These are phyloP conservation scores for Pentalonia nigronervosa DNA, from an alignment of 1,140 invertebrate genomes.

Conservation along the genomic window DNA sequence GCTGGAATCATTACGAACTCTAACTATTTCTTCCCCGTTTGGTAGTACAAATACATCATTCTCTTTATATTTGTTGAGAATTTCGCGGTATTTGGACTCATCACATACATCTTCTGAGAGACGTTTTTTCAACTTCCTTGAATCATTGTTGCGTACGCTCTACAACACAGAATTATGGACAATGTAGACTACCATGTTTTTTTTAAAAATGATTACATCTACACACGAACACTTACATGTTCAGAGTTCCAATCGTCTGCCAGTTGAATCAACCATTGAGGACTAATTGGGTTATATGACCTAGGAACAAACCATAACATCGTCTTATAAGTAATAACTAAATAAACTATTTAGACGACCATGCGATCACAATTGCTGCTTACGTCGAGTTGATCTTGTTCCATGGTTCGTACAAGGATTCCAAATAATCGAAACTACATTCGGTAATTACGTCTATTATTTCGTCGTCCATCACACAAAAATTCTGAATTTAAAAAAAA, in stretches of 20 bases:
- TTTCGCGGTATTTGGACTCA: conserved; percentile 40
- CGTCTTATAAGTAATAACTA: not conserved
- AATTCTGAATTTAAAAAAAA: not conserved
- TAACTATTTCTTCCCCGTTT: conserved; percentile 52
- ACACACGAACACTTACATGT: conserved; percentile 15
- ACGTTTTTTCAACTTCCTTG: conserved; percentile 44
- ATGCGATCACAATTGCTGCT: not conserved
- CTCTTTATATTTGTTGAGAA: conserved; percentile 51
- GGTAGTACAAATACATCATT: conserved; percentile 51
- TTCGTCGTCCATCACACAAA: conserved; percentile 45
- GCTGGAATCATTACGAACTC: conserved; percentile 41
- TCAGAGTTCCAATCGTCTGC: conserved; percentile 55
- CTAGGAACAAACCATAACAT: not conserved
- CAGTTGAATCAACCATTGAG: conserved; percentile 50
- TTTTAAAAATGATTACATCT: not conserved
- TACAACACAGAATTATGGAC: not conserved
- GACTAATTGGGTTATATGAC: conserved; percentile 46
- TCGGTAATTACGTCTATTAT: conserved; percentile 47
- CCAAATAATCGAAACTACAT: conserved; percentile 51
- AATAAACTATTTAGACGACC: not conserved
- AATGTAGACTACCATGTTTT: not conserved
- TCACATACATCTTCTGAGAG: conserved; percentile 44
- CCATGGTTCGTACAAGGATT: conserved; percentile 48
- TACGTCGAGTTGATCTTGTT: conserved; percentile 36
- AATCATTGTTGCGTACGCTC: not conserved